A percentile compares a stretch with the other conserved stretches of the same genome.
These are phyloP conservation scores for Cosmia pyralina DNA, from an alignment of 2,888 invertebrate genomes.

Conservation along the genomic window DNA sequence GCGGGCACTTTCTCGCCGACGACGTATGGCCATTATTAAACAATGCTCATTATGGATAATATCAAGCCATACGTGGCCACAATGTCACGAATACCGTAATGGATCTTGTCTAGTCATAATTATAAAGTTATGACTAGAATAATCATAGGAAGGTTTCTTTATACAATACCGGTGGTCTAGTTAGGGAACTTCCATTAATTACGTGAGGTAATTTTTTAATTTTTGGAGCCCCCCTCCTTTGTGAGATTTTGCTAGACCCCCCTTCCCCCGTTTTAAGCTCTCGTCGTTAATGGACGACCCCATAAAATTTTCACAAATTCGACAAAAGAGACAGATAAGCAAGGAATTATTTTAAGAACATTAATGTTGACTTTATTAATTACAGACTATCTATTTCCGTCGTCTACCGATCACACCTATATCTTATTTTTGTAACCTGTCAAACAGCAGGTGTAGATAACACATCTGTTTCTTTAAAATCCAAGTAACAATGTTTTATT, in stretches of 20 bases:
- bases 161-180: neutral
- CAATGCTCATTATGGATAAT: slow-evolving; percentile 79
- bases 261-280: too few relatives aligned
- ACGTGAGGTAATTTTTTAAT: too few relatives aligned
- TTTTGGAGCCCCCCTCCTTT: too few relatives aligned
- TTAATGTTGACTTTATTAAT: neutral
- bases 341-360: neutral
- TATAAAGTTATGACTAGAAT: slow-evolving; percentile 50
- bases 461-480: slow-evolving; percentile 30
- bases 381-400: slow-evolving; percentile 16
- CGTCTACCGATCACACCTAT: slow-evolving; percentile 31
- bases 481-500: slow-evolving; percentile 29
- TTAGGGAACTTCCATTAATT: too few relatives aligned
- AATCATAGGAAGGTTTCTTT: slow-evolving; percentile 15
- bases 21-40: slow-evolving; percentile 80
- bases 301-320: too few relatives aligned
- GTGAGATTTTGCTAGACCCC: too few relatives aligned
- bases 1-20: slow-evolving; percentile 82
- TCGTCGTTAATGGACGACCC: too few relatives aligned
- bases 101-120: slow-evolving; percentile 42
- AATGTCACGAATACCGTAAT: slow-evolving; percentile 52
- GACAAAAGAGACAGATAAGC: neutral
- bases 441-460: slow-evolving; percentile 49
- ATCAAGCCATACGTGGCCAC: slow-evolving; percentile 62
- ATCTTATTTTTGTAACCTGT: slow-evolving; percentile 42